phyloP scores from a whole-genome alignment of 2,797 vertebrate genomes.

The Rachycentron canadum region DNA sequence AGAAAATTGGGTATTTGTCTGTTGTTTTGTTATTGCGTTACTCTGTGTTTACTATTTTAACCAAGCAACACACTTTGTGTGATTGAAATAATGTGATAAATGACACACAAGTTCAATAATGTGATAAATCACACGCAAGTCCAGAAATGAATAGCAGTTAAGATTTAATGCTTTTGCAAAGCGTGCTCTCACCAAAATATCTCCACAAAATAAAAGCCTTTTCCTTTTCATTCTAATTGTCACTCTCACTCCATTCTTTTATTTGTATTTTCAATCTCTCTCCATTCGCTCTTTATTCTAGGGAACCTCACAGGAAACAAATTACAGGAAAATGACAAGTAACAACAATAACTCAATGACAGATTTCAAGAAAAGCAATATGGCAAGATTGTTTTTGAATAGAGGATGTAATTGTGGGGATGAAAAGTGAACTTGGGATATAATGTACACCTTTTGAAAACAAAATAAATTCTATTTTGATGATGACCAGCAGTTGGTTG shows the following conservation, averaged over 20 bases:
- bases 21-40: conserved; percentile 54
- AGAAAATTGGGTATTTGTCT: conserved; percentile 56
- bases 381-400: conserved; percentile 76
- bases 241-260: conserved; percentile 63
- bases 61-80: conserved; percentile 28
- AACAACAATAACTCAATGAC: conserved; percentile 78
- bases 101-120: conserved; percentile 66
- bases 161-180: conserved; percentile 61
- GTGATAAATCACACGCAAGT: conserved; percentile 64
- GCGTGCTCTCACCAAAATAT: conserved; percentile 67
- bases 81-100: conserved; percentile 75
- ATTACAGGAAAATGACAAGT: conserved; percentile 84
- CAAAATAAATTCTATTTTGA: conserved; percentile 74
- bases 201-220: conserved; percentile 75
- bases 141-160: conserved; percentile 73
- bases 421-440: conserved; percentile 69
- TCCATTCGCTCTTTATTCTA: conserved; percentile 70
- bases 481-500: conserved; percentile 63
- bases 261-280: conserved; percentile 63
- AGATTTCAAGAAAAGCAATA: conserved; percentile 80
- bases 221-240: conserved; percentile 74
- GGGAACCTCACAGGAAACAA: conserved; percentile 85
- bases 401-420: conserved; percentile 72
- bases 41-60: conserved; percentile 49
- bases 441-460: conserved; percentile 77